Evolutionary conservation across 1,140 invertebrate genomes (phyloP).

Genomic region (Sminthurinus signatus): DNA sequence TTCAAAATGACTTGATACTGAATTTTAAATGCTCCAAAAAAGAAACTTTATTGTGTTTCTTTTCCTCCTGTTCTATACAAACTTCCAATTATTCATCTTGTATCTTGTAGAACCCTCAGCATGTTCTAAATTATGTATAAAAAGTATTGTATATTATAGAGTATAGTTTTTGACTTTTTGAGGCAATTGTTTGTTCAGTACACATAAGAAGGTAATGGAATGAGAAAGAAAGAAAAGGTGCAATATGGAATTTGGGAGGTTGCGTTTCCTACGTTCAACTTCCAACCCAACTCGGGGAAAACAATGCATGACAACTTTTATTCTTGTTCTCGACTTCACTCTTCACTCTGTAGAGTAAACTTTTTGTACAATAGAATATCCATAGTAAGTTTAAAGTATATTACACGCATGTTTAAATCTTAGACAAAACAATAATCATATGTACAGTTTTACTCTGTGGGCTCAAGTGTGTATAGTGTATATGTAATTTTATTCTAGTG

Average conservation of each 20-base stretch:
- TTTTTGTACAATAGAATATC: not conserved
- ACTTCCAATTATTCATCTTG: not conserved
- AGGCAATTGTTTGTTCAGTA: not conserved
- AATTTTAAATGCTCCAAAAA: too few species aligned
- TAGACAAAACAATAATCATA: too few species aligned
- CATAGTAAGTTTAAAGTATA: not conserved
- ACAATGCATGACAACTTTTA: not conserved
- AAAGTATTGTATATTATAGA: not conserved
- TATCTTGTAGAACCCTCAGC: not conserved
- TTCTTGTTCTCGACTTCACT: too few species aligned
- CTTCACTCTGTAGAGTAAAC: too few species aligned
- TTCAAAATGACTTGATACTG: too few species aligned
- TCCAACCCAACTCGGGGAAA: too few species aligned
- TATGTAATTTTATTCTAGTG: too few species aligned
- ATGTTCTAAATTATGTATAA: not conserved
- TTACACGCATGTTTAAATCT: not conserved
- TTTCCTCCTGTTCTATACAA: not conserved
- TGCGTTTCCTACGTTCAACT: too few species aligned
- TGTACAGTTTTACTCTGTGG: too few species aligned
- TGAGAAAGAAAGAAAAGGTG: not conserved
- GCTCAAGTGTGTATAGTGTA: too few species aligned
- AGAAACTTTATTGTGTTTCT: too few species aligned
- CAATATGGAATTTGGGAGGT: constrained; percentile 1
- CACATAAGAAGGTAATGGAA: not conserved
- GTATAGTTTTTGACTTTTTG: not conserved